These are phyloP conservation scores for Drosophila rubida DNA, from an alignment of 2,888 invertebrate genomes.

Conservation along the genomic window DNA sequence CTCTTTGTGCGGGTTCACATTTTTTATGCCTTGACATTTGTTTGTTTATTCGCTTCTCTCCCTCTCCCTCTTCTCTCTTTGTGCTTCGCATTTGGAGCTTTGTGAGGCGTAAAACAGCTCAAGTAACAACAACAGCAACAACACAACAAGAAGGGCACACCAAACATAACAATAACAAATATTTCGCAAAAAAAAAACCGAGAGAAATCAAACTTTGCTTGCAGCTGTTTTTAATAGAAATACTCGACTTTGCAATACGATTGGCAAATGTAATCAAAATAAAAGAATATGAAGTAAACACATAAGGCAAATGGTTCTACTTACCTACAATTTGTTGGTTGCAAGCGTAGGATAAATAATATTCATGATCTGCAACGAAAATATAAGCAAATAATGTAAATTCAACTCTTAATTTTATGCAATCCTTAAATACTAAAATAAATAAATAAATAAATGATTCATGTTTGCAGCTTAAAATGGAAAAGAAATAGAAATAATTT, in stretches of 20 bases:
- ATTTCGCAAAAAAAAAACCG: neutral
- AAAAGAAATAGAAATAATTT: no score
- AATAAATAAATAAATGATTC: no score
- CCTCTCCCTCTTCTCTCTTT: neutral
- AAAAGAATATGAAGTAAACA: neutral
- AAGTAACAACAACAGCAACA: constrained; percentile 27
- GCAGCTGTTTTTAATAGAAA: neutral
- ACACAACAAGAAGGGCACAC: constrained; percentile 7
- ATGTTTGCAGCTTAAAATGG: no score
- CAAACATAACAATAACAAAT: constrained; percentile 16
- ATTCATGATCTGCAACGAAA: neutral
- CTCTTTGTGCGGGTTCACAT: constrained; percentile 33
- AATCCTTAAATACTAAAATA: no score
- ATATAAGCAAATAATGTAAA: no score
- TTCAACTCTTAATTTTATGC: no score
- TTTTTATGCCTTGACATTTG: constrained; percentile 55
- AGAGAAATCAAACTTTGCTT: neutral
- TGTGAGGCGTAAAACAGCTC: constrained; percentile 64
- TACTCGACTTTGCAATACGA: neutral
- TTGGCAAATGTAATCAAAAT: neutral
- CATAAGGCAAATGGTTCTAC: neutral
- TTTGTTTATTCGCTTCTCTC: constrained; percentile 45
- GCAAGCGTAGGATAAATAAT: neutral
- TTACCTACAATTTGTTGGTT: neutral
- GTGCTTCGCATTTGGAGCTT: constrained; percentile 31